phyloP scores from a whole-genome alignment of 2,113 vertebrate genomes.

The Eleginops maclovinus region DNA sequence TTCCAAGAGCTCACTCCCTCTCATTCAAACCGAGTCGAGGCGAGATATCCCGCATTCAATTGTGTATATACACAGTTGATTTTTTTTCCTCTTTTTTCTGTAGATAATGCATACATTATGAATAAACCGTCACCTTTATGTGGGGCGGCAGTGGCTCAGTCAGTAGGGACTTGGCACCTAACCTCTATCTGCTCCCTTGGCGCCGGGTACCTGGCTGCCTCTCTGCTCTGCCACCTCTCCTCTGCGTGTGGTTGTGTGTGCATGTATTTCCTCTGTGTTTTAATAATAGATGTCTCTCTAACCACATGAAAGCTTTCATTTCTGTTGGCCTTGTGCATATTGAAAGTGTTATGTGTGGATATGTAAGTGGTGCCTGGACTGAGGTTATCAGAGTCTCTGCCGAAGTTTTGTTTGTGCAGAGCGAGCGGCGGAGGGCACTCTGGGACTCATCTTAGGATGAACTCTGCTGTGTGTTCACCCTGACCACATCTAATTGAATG shows the following conservation, averaged over 20 bases:
- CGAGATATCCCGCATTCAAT: background rate
- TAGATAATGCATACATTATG: background rate
- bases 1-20: background rate
- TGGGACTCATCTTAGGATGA: background rate
- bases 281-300: background rate
- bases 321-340: background rate
- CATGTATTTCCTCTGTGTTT: no score
- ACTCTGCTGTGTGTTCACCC: background rate
- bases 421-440: background rate
- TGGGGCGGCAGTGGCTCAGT: no score
- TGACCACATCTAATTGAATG: background rate
- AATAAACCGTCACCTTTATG: no score
- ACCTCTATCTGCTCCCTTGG: no score
- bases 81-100: background rate
- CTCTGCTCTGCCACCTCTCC: no score
- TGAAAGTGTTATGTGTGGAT: background rate
- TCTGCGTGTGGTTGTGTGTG: no score
- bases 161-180: no score
- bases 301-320: background rate
- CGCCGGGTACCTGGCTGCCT: no score
- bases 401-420: background rate
- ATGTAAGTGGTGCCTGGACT: background rate
- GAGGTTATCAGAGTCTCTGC: background rate
- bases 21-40: constrained; percentile 5
- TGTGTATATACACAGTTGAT: background rate